Base-by-base conservation (phyloP, 2,888 invertebrate genomes). In the Xestia sexstrigata region DNA sequence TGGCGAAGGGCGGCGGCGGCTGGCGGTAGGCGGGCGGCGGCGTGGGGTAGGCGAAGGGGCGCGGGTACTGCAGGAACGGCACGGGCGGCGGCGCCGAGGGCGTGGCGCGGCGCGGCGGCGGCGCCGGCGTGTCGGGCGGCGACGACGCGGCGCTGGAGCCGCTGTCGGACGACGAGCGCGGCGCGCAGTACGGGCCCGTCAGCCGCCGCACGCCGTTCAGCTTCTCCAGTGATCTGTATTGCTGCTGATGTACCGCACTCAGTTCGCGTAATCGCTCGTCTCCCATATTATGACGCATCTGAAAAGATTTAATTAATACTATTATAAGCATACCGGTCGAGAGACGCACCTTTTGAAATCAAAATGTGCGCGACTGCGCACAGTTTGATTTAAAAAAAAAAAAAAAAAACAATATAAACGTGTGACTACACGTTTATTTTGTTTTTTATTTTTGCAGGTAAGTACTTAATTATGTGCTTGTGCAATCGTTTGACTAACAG, bases 241-340 rank as follows among this genome's bases (percentile, higher is more conserved):
- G 97, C 90, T 97, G 97, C 78, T 97, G 97, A 70, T 88, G 89
- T 8, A 82, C 73, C 17, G 97, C 97, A 83, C 95, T 97, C 83
- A 97, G 92, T 80, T 98, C 97, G 79, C 97, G 96, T 88, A 97
- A 93, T 92, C 97, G 97, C 86, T 97, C 97, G 82, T 98, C 98
- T 74, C 97, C 97, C 92, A 97, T 97, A 90, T 97, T 97, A 90
- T 97, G 97, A 88, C 97, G 97, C 89, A 97, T 96, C 97, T 98
- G 94, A 7, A 93, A 92, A 35, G 2, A n/a, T 60, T 35, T 66
- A 49, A 55, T 35, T 66, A 49, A 55, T 55, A 47, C 7, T 35
- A 11, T 63, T 66, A 60, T 82, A 60, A 45, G 39, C 20, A 45
- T 26, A 13, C 62, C 23, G 17, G 17, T 71, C 23, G 9, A 30